These are phyloP conservation scores for Drosophila arizonae DNA, from an alignment of 1,140 invertebrate species.

Conservation along the genomic window DNA sequence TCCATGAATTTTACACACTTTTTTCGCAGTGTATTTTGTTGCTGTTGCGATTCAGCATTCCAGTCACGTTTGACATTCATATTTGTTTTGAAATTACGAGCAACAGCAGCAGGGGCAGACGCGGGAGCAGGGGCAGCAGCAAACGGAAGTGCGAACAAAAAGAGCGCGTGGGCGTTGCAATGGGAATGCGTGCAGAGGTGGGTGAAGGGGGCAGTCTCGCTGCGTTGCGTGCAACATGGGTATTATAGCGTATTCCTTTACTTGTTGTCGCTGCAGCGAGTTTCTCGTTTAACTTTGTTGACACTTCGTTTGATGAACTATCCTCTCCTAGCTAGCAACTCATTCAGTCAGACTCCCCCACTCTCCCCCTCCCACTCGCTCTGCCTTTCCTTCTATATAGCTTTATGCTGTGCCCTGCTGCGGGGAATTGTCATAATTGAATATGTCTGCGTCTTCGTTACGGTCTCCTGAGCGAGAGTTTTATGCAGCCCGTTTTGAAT, in stretches of 20 bases:
- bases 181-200: neutral
- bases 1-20: neutral
- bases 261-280: conserved; percentile 50
- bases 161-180: conserved; percentile 12
- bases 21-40: neutral
- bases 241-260: conserved; percentile 50
- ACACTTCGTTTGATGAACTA: conserved; percentile 73
- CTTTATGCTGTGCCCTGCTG: neutral
- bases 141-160: conserved; percentile 22
- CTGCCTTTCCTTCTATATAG: neutral
- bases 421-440: conserved; percentile 35
- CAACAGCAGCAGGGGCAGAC: neutral
- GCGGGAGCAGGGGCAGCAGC: neutral
- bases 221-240: conserved; percentile 59
- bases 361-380: neutral
- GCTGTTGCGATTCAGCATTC: conserved; percentile 53
- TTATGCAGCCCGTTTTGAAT: conserved; percentile 59
- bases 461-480: conserved; percentile 17
- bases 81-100: conserved; percentile 71
- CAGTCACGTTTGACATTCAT: conserved; percentile 78
- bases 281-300: conserved; percentile 75
- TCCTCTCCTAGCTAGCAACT: conserved; percentile 38
- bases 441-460: conserved; percentile 36
- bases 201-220: no score
- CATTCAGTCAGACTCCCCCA: neutral